Evolutionary conservation across 1,140 invertebrate species (phyloP), one percentile per base, ranked within the genome.

Genomic region (Trichonephila inaurata): DNA sequence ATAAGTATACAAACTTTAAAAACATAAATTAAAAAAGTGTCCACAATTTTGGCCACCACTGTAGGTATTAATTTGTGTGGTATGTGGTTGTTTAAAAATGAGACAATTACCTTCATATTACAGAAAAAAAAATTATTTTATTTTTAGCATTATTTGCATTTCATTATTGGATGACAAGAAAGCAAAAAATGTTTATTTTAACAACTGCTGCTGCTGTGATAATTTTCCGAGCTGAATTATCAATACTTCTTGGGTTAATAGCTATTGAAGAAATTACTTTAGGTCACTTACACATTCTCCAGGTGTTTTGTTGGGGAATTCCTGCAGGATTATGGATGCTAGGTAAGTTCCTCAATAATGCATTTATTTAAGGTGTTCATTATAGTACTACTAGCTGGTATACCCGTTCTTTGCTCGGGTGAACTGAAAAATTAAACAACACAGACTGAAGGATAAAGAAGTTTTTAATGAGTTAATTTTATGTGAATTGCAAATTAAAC

Each of bases 151-250:
- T 99, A 82, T 96, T 98, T 95, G 98, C 98, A 40, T 96, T 98
- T 95, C 97, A 97, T 95, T 97, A 97, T 95, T 99, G 98, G 98
- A 95, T 99, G 66, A 97, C 97, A 95, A 97, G 97, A 95, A 97
- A 97, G 94, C 97, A 97, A 95, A 96, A 96, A 94, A 96, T 96
- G 94, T 99, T 99, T 95, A 97, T 99, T 94, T 97, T 97, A 95
- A 97, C 97, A 94, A 98, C 98, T 62, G 99, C 98, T 72, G 97
- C 97, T 95, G 97, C 98, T 85, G 98, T 98, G 94, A 97, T 99
- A 94, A 97, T 99, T 95, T 99, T 99, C 96, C 97, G 99, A 95
- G 97, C 97, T 66, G 99, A 99, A 96, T 96, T 99, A 61, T 97
- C 97, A 19, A 96, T 99, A 95, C 97, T 99, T 81, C 97, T 99